These are phyloP conservation scores for Silurus meridionalis DNA, from an alignment of 2,113 vertebrate species.

Conservation along the genomic window DNA sequence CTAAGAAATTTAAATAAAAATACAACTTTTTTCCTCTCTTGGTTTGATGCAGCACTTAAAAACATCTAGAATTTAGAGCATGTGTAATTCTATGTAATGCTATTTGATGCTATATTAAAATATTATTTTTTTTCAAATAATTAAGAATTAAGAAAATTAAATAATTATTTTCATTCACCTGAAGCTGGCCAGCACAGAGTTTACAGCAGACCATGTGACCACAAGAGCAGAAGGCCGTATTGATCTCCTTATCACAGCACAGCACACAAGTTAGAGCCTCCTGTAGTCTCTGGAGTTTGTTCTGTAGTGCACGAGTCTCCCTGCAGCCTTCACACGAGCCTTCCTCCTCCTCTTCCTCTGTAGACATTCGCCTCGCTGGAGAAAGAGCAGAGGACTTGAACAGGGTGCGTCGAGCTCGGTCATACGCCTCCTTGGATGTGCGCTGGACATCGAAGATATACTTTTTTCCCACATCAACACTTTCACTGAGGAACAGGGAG, in stretches of 20 bases:
- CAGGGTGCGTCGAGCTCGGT: slow-evolving; percentile 87
- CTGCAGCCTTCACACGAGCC: not conserved
- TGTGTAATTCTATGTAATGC: not conserved
- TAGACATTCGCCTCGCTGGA: slow-evolving; percentile 87
- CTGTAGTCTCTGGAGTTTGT: slow-evolving; percentile 86
- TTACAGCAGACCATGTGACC: slow-evolving; percentile 97
- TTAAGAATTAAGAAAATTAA: too few species aligned
- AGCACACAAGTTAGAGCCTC: slow-evolving; percentile 94
- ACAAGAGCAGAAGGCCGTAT: slow-evolving; percentile 93
- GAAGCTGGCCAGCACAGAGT: slow-evolving; percentile 85
- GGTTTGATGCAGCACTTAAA: not conserved
- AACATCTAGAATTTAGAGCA: not conserved
- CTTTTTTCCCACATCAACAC: slow-evolving; percentile 96
- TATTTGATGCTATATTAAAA: not conserved
- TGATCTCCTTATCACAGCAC: slow-evolving; percentile 93
- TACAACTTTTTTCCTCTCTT: too few species aligned
- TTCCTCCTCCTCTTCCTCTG: slow-evolving; percentile 68
- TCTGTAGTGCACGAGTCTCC: slow-evolving; percentile 76
- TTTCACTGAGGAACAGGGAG: slow-evolving; percentile 95
- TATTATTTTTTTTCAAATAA: too few species aligned
- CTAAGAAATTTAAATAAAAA: not conserved
- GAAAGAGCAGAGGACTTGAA: slow-evolving; percentile 83
- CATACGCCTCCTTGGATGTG: slow-evolving; percentile 96
- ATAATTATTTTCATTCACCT: slow-evolving; percentile 72
- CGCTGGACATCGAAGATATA: slow-evolving; percentile 97